These are phyloP conservation scores for Thereva nobilitata DNA, from an alignment of 2,888 invertebrate genomes.

Conservation along the genomic window DNA sequence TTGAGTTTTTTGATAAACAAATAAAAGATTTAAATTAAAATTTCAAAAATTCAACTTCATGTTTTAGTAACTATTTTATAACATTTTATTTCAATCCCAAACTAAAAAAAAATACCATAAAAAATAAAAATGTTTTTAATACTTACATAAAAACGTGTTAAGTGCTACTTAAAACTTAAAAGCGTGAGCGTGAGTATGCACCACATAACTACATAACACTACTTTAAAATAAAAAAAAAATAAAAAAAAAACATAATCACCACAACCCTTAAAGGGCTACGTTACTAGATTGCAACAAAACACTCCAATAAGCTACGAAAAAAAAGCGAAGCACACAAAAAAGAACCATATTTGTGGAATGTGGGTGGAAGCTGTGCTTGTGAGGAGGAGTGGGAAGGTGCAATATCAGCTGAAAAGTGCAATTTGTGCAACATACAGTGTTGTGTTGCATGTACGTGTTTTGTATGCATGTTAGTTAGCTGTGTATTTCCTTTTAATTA, in stretches of 20 bases:
- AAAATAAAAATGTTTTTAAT: conserved; percentile 34
- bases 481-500: conserved; percentile 22
- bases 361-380: conserved; percentile 23
- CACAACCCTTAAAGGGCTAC: conserved; percentile 11
- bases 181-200: conserved; percentile 38
- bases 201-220: conserved; percentile 28
- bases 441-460: not conserved
- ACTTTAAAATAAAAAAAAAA: conserved; percentile 39
- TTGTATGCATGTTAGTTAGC: conserved; percentile 5
- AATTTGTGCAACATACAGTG: conserved; percentile 11
- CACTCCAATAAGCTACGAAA: conserved; percentile 40
- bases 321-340: conserved; percentile 30
- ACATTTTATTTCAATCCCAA: not conserved
- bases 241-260: conserved; percentile 37
- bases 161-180: conserved; percentile 43
- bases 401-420: conserved; percentile 27
- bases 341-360: conserved; percentile 35
- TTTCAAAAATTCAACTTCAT: no score
- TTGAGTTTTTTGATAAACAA: no score
- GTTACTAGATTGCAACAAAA: conserved; percentile 18
- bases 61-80: no score
- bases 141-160: conserved; percentile 47
- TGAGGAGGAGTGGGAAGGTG: conserved; percentile 3
- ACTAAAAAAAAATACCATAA: conserved; percentile 26
- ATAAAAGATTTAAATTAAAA: no score